These are phyloP conservation scores for Bugula neritina DNA, from an alignment of 2,888 invertebrate species.

Conservation along the genomic window DNA sequence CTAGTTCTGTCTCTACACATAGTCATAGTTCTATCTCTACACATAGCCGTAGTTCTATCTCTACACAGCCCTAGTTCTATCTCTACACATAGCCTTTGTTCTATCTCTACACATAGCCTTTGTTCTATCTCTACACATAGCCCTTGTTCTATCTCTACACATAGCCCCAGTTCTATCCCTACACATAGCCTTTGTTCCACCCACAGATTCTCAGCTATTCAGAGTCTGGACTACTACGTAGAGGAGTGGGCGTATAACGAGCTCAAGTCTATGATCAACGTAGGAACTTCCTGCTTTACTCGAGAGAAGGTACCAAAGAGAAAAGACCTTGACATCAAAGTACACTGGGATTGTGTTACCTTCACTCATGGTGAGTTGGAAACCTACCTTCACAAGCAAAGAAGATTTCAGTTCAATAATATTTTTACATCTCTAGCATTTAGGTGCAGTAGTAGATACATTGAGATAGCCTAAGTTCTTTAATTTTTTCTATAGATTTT, in stretches of 20 bases:
- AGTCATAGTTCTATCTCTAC: no score
- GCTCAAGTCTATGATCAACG: not conserved
- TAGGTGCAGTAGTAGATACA: no score
- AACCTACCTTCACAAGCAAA: no score
- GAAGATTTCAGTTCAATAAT: no score
- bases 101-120: not conserved
- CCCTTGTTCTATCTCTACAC: not conserved
- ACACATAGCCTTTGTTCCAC: not conserved
- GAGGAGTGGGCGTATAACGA: constrained; percentile 9
- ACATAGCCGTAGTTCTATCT: no score
- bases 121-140: not conserved
- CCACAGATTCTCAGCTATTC: constrained; percentile 11
- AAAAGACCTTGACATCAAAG: constrained; percentile 2
- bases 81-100: no score
- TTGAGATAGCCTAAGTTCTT: no score
- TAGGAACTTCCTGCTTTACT: not conserved
- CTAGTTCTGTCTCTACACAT: no score
- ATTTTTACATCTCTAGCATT: no score
- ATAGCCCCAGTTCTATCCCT: not conserved
- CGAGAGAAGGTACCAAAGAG: not conserved
- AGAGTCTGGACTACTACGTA: constrained; percentile 1
- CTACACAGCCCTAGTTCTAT: no score
- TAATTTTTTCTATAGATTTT: no score
- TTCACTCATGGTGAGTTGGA: constrained; percentile 1
- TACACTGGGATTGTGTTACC: not conserved